Base-by-base conservation (phyloP, 2,113 vertebrate species). In the Cochlearius cochlearius region DNA sequence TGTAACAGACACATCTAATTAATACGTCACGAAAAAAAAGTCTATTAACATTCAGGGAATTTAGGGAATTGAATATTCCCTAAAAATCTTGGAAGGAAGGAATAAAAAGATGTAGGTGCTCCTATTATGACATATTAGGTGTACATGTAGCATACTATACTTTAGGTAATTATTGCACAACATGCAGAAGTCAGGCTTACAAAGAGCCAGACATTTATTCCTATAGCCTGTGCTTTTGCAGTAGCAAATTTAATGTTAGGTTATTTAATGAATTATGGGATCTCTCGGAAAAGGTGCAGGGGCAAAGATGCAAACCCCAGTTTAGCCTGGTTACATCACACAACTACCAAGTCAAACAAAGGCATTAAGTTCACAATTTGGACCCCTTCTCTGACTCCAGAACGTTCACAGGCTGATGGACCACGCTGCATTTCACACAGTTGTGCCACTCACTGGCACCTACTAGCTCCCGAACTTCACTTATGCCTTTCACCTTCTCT, bases 131-230 rank as follows among this genome's bases (percentile, higher is more conserved):
- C 9, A 11, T 2, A 29, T 55, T 47, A 91, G 78, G 39, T 75
- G 39, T 60, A 63, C 23, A 17, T 8, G 36, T 0, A 67, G 52
- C 15, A 9, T 8, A 8, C 53, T 60, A 0, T 36, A 39, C 47
- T 95, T 75, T 52, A 92, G 56, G 30, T 47, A 72, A 88, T 88
- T 78, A 56, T 20, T 78, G 78, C 62, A 72, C 49, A 43, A 76
- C 17, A 78, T 20, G 52, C 34, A 67, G 26, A 62, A 86, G 18
- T 45, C 58, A 23, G 12, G 32, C 30, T 39, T 45, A 39, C 0
- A 58, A 64, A 90, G n/a, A 86, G 36, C 8, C 62, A 89, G 64
- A 43, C 15, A 6, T 34, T 75, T 34, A 53, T 56, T 72, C 49
- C 74, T 47, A 43, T 1, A 82, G 55, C 39, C 52, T 62, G 59